Conservation (phyloP, 2,888 invertebrate genomes). For the Yponomeuta sedellus region DNA sequence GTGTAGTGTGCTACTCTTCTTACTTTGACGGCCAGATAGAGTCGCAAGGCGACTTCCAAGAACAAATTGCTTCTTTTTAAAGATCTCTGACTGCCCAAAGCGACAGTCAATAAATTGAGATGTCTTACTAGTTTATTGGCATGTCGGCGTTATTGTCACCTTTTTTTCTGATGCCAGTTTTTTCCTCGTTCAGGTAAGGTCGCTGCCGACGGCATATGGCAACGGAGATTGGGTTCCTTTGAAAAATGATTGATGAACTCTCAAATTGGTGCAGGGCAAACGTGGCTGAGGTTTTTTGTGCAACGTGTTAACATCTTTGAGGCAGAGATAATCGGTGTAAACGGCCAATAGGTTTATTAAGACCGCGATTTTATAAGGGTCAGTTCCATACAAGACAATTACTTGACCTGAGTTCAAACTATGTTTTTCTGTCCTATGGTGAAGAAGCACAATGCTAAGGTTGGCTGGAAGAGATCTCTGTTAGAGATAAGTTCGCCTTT, state of each 20-base stretch:
- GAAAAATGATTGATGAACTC: slow-evolving; percentile 61
- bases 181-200: slow-evolving; percentile 51
- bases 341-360: background rate
- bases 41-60: slow-evolving; percentile 31
- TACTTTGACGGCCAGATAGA: slow-evolving; percentile 22
- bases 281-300: slow-evolving; percentile 39
- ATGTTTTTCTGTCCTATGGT: too few species aligned
- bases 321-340: background rate
- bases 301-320: background rate
- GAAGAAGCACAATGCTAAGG: too few species aligned
- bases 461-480: too few species aligned
- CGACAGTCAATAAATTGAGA: slow-evolving; percentile 64
- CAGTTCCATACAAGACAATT: too few species aligned
- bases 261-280: slow-evolving; percentile 53
- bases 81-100: slow-evolving; percentile 23
- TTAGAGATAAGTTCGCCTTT: too few species aligned
- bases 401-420: too few species aligned
- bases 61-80: slow-evolving; percentile 34
- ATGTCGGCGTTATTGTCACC: slow-evolving; percentile 58
- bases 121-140: slow-evolving; percentile 59
- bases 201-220: slow-evolving; percentile 40
- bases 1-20: background rate
- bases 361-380: background rate
- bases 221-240: slow-evolving; percentile 54
- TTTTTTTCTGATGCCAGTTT: slow-evolving; percentile 46